Base-by-base conservation (phyloP, 2,888 invertebrate species). In the Diarsia brunnea region DNA sequence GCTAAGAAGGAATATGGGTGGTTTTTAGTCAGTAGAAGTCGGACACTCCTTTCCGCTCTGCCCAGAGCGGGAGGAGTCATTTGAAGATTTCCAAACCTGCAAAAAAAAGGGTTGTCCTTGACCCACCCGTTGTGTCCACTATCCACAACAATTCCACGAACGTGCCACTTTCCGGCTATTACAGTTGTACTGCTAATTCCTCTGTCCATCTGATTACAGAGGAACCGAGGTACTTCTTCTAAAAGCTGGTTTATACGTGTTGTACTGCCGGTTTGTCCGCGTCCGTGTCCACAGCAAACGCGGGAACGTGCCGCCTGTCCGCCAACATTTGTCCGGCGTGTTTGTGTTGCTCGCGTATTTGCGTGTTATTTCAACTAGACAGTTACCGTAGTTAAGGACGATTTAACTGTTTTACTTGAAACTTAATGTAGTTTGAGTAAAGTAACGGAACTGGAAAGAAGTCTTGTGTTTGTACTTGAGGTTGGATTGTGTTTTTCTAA, bases 221-320 rank as follows among this genome's bases (percentile, higher is more conserved):
- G 24, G 16, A 55, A 24, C 7, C 11, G 11, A 19, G n/a, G 19
- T 53, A n/a, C 73, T 27, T 38, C 49, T 43, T 63, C n/a, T n/a
- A n/a, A 38, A 68, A n/a, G 16, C 43, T 49, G 49, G 27, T 53
- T 4, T 45, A n/a, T 53, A 24, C 43, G 27, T 21, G 55, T 55
- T 38, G 78, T 27, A 31, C 72, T 51, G 47, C 55, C 43, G 2
- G 43, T 69, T 19, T 68, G 58, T 65, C 61, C 65, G 53, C 53
- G 69, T 51, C 38, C 43, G 21, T 69, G 77, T 58, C 45, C 69
- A 76, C 72, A 66, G 66, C 70, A 61, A 66, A 53, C 73, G 47
- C 47, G 8, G 27, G 78, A 0, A 66, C 85, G 82, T 82, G 85
- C 82, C 82, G 85, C 43, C 71, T 43, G 73, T 31, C 16, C 27